Evolutionary conservation across 2,888 invertebrate genomes (phyloP), one percentile per base, ranked within the genome.

Genomic region (Masnerella sp.): DNA sequence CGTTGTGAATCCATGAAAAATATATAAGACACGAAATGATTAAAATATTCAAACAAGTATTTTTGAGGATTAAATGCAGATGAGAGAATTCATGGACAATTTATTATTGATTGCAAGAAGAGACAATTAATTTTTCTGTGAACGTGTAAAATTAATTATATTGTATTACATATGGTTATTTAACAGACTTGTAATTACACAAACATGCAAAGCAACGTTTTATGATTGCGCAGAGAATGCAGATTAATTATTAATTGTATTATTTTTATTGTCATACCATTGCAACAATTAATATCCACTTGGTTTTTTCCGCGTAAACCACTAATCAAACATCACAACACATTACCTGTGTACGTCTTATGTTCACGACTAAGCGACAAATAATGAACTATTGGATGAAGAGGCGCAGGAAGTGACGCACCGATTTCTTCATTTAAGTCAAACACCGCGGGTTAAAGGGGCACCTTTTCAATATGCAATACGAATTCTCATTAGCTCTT

Each of bases 391-490:
- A 17, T 54, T 5, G 14, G n/a, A 49, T 28, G 42, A 25, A 14
- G 22, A 22, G 40, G 20, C 47, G 11, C 75, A 78, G 84, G 82
- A 84, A 81, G 74, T 84, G 82, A 84, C 72, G 47, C 36, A 47
- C 25, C 7, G 54, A 61, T 73, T 61, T 51, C 20, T 30, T 58
- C n/a, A 42, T 65, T 56, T 43, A 61, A 77, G 79, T 76, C 40
- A 17, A 70, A 36, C 38, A 72, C 56, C 25, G 38, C 12, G 40
- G 76, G 83, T 80, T 79, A 79, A 81, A 40, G 69, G 59, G 78
- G 74, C 76, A 77, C 5, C 15, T 51, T 2, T 62, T 82, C 4
- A 77, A 80, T 84, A 81, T 82, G 71, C 47, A 76, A 74, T 17
- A 20, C 9, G 4, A 14, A 45, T 30, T 52, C 36, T 15, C 14